A percentile compares a stretch with the other conserved stretches of the same genome.
Evolutionary conservation across 2,888 invertebrate species (phyloP).

Genomic region (Troglohyphantes excavatus): DNA sequence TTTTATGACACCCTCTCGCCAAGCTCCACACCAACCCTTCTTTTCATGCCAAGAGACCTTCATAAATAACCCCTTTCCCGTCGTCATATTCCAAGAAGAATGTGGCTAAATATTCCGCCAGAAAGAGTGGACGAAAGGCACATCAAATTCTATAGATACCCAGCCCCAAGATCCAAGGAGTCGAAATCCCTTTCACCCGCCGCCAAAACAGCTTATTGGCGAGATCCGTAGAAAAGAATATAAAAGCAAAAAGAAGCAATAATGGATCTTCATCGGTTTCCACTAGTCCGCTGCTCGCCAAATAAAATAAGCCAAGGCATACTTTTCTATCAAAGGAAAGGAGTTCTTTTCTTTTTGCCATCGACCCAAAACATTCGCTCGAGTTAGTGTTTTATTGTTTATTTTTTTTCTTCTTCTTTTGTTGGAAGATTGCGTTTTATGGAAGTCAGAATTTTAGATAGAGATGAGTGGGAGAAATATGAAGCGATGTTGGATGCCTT

Average conservation of each 20-base stretch:
- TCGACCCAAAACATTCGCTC: slow-evolving; percentile 57
- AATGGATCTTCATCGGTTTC: slow-evolving; percentile 75
- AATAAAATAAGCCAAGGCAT: slow-evolving; percentile 73
- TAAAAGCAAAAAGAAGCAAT: slow-evolving; percentile 46
- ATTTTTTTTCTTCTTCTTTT: slow-evolving; percentile 4
- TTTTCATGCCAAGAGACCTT: not conserved
- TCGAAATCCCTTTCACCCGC: slow-evolving; percentile 18
- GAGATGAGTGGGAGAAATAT: slow-evolving; percentile 13
- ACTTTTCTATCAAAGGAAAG: slow-evolving; percentile 33
- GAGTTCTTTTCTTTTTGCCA: slow-evolving; percentile 7
- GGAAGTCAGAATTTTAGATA: slow-evolving; percentile 32
- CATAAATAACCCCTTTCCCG: slow-evolving; percentile 52
- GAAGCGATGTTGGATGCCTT: slow-evolving; percentile 14
- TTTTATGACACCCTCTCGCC: not conserved
- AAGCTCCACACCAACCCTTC: not conserved
- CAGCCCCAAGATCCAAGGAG: not conserved
- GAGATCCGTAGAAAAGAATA: slow-evolving; percentile 36
- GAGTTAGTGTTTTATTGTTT: slow-evolving; percentile 2
- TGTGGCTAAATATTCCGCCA: slow-evolving; percentile 58
- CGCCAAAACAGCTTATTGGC: slow-evolving; percentile 67
- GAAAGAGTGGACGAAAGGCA: slow-evolving; percentile 40
- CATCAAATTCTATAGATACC: slow-evolving; percentile 68
- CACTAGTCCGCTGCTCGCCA: slow-evolving; percentile 67
- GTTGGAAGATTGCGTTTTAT: slow-evolving; percentile 18
- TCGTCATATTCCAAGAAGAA: slow-evolving; percentile 45